phyloP scores from a whole-genome alignment of 2,797 vertebrate genomes.

The Alca torda region DNA sequence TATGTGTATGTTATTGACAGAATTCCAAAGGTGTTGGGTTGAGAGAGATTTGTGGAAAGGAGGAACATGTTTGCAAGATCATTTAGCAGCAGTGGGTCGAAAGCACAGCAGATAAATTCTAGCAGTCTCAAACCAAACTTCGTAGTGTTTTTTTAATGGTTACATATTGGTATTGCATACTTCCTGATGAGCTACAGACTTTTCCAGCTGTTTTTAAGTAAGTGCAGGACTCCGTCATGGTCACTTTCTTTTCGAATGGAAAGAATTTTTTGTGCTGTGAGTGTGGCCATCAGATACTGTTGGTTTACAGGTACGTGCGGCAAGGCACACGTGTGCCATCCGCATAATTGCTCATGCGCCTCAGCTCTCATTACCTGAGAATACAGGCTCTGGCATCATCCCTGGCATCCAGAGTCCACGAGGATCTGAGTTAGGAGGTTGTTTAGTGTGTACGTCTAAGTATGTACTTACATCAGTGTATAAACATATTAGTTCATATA shows the following conservation, averaged over 20 bases:
- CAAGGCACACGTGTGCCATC: background rate
- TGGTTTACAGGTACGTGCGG: background rate
- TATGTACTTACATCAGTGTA: background rate
- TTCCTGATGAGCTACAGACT: background rate
- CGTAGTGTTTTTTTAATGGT: background rate
- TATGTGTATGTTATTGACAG: background rate
- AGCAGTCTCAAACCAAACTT: background rate
- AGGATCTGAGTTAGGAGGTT: background rate
- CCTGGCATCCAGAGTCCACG: background rate
- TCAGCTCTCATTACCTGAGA: background rate
- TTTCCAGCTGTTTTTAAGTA: background rate
- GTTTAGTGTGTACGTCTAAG: background rate
- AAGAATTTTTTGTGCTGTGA: background rate
- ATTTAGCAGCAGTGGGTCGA: background rate
- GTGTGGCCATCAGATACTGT: rapidly evolving
- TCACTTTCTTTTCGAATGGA: background rate
- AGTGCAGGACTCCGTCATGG: background rate
- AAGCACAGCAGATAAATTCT: background rate
- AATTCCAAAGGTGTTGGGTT: background rate
- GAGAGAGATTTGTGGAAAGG: background rate
- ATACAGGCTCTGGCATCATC: background rate
- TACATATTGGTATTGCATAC: rapidly evolving
- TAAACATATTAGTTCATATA: constrained; percentile 11
- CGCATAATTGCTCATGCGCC: background rate
- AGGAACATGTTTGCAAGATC: background rate